Evolutionary conservation across 2,113 vertebrate genomes (phyloP).

Genomic region (Crotalus tigris): DNA sequence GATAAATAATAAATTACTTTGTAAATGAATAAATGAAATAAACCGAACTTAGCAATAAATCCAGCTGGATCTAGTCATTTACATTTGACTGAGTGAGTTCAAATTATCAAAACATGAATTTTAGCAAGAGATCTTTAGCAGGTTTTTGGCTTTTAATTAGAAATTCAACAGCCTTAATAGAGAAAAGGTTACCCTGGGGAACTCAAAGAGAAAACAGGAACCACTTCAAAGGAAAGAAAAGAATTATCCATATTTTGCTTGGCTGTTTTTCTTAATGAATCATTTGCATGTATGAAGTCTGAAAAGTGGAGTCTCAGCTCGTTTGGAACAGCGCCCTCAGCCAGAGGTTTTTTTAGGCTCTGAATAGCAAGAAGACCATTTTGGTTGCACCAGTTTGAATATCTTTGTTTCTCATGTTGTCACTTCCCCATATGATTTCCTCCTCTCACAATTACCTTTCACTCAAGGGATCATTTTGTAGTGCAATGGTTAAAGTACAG

Average conservation of each 20-base stretch:
- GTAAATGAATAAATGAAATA: not conserved
- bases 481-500: not conserved
- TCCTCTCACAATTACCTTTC: not conserved
- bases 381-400: not conserved
- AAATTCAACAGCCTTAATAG: not conserved
- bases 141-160: not conserved
- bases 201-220: not conserved
- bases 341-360: too few species aligned
- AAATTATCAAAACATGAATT: not conserved
- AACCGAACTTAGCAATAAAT: not conserved
- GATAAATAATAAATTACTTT: not conserved
- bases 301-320: not conserved
- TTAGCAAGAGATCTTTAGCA: not conserved
- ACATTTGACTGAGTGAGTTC: not conserved
- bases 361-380: not conserved
- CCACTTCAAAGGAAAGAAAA: not conserved
- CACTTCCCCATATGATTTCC: not conserved
- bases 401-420: not conserved
- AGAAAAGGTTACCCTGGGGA: not conserved
- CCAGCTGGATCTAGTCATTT: not conserved
- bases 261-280: not conserved
- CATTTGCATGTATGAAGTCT: not conserved
- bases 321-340: not conserved
- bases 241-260: not conserved
- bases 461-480: not conserved